These are phyloP conservation scores for Polypterus senegalus DNA, from an alignment of 2,113 vertebrate genomes.

Conservation along the genomic window DNA sequence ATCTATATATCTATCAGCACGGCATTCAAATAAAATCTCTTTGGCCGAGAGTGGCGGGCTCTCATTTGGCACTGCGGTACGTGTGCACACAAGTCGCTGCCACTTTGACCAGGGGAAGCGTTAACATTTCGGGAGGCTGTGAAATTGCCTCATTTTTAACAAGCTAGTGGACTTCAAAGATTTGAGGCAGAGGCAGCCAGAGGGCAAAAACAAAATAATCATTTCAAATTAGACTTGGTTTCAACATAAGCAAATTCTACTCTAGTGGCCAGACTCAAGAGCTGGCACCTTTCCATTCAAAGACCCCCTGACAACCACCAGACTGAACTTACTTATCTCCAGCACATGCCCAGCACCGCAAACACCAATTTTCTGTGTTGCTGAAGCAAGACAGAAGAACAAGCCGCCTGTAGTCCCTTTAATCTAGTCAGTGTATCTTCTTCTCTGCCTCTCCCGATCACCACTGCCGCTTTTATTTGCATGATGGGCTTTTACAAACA, in stretches of 20 bases:
- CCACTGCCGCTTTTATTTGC: constrained; percentile 3
- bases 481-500: constrained; percentile 7
- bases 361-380: constrained; percentile 20
- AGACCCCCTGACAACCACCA: background rate
- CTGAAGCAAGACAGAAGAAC: constrained; percentile 16
- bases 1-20: no score
- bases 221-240: constrained; percentile 6
- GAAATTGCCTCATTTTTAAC: no score
- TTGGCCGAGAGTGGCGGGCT: no score
- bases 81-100: no score
- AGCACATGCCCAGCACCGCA: constrained; percentile 9
- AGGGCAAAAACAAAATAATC: background rate
- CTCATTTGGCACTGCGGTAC: no score
- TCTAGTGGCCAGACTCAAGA: background rate
- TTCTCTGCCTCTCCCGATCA: background rate
- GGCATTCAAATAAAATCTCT: no score
- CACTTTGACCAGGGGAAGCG: no score
- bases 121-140: no score
- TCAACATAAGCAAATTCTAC: constrained; percentile 7
- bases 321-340: constrained; percentile 10
- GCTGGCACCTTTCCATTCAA: constrained; percentile 2
- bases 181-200: background rate
- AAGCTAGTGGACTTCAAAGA: background rate
- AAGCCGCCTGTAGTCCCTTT: constrained; percentile 9
- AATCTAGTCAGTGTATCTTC: constrained; percentile 17